Evolutionary conservation across 2,888 invertebrate genomes (phyloP).

Genomic region (Andrena dorsata): DNA sequence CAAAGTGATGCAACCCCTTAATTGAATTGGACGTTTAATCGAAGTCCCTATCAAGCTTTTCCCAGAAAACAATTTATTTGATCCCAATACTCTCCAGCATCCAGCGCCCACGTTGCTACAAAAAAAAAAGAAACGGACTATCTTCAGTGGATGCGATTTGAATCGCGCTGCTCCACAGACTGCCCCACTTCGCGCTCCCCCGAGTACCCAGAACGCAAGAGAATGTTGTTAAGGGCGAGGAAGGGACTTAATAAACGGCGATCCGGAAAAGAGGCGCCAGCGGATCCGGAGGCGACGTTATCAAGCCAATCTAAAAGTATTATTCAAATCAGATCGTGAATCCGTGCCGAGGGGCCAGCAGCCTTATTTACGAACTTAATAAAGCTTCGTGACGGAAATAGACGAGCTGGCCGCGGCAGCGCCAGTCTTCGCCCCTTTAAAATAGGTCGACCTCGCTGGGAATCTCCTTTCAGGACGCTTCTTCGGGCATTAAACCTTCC

Average conservation of each 20-base stretch:
- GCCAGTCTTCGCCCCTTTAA: slow-evolving; percentile 43
- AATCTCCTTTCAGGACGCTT: slow-evolving; percentile 25
- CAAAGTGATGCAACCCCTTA: too few species aligned
- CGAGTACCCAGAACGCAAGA: background rate
- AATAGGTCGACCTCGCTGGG: slow-evolving; percentile 55
- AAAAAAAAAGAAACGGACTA: too few species aligned
- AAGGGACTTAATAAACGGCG: background rate
- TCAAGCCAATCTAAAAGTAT: slow-evolving; percentile 47
- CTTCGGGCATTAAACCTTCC: slow-evolving; percentile 36
- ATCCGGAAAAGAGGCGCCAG: too few species aligned
- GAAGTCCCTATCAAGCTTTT: too few species aligned
- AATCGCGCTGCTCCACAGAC: too few species aligned
- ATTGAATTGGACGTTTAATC: too few species aligned
- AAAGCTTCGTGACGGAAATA: slow-evolving; percentile 63
- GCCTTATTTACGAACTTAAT: slow-evolving; percentile 64
- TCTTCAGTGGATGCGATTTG: too few species aligned
- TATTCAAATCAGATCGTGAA: slow-evolving; percentile 57
- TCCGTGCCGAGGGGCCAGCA: slow-evolving; percentile 47
- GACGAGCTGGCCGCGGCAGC: slow-evolving; percentile 34
- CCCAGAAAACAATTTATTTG: too few species aligned
- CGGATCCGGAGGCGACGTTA: slow-evolving; percentile 13
- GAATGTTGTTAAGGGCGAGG: background rate
- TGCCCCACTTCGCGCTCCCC: background rate
- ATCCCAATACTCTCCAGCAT: too few species aligned
- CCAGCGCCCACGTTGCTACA: too few species aligned